A percentile compares a stretch with the other conserved stretches of the same genome.
These are phyloP conservation scores for Melanotaenia boesemani DNA, from an alignment of 2,797 vertebrate genomes.

Conservation along the genomic window DNA sequence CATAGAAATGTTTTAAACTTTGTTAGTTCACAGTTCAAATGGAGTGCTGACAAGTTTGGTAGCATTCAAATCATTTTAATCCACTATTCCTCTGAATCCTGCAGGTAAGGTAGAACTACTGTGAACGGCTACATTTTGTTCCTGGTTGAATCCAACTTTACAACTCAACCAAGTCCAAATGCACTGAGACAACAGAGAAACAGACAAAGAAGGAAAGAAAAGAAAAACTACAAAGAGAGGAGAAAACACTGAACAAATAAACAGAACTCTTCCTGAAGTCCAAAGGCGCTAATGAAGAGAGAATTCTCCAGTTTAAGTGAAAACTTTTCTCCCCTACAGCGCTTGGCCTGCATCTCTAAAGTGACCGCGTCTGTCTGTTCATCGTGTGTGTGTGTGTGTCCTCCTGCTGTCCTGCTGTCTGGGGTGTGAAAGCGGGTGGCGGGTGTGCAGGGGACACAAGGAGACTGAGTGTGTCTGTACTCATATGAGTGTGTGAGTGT, in stretches of 20 bases:
- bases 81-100: slow-evolving; percentile 14
- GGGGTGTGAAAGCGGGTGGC: slow-evolving; percentile 89
- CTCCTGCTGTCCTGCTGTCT: slow-evolving; percentile 89
- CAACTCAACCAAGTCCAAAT: slow-evolving; percentile 68
- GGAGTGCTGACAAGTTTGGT: slow-evolving; percentile 7
- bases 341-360: slow-evolving; percentile 88
- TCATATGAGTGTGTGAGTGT: slow-evolving; percentile 65
- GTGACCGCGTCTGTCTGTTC: slow-evolving; percentile 90
- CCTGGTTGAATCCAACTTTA: slow-evolving; percentile 70
- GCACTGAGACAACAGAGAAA: slow-evolving; percentile 68
- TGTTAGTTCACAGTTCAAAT: not conserved
- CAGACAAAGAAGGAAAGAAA: slow-evolving; percentile 69
- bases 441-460: slow-evolving; percentile 84
- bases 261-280: slow-evolving; percentile 82
- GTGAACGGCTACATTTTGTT: slow-evolving; percentile 51
- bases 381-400: slow-evolving; percentile 79
- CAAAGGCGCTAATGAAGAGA: slow-evolving; percentile 85
- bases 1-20: not conserved
- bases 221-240: slow-evolving; percentile 74
- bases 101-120: slow-evolving; percentile 58
- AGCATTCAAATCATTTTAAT: slow-evolving; percentile 16
- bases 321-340: slow-evolving; percentile 88
- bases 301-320: slow-evolving; percentile 84
- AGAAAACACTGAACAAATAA: slow-evolving; percentile 73
- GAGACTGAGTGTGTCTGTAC: slow-evolving; percentile 78